Evolutionary conservation across 2,797 vertebrate genomes (phyloP).

Genomic region (Hypotaenidia okinawae): DNA sequence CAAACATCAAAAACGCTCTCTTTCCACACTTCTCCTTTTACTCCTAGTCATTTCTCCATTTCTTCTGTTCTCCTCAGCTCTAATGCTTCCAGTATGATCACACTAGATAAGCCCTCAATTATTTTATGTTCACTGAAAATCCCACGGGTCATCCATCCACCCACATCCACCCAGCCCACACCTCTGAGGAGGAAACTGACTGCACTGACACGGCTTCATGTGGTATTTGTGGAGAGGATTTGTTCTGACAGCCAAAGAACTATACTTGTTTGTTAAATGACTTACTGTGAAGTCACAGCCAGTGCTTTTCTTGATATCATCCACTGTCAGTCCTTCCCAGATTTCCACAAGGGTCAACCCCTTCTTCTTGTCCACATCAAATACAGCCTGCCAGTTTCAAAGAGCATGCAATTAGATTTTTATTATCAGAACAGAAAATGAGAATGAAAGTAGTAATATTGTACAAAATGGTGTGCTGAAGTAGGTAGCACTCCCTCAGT

Average conservation of each 20-base stretch:
- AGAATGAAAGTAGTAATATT: not conserved
- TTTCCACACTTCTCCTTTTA: not conserved
- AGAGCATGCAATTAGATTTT: not conserved
- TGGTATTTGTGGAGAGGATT: not conserved
- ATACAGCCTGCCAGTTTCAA: slow-evolving; percentile 86
- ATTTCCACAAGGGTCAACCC: slow-evolving; percentile 93
- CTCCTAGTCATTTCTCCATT: not conserved
- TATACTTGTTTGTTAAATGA: slow-evolving; percentile 14
- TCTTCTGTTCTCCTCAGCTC: not conserved
- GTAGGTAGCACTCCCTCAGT: not conserved
- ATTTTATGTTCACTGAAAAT: not conserved
- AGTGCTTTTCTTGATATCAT: slow-evolving; percentile 92
- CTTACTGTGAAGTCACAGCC: slow-evolving; percentile 91
- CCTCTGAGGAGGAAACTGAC: not conserved
- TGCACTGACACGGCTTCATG: not conserved
- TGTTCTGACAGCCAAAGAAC: not conserved
- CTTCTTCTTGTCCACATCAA: slow-evolving; percentile 92
- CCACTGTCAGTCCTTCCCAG: slow-evolving; percentile 90
- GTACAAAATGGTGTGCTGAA: not conserved
- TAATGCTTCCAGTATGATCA: not conserved
- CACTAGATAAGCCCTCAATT: not conserved
- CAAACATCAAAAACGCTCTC: not conserved
- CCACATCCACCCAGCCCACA: not conserved
- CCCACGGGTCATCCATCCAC: not conserved
- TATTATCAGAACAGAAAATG: not conserved